Percentiles rank a stretch among this genome's conserved stretches.
Conservation (phyloP, 2,797 vertebrate species). For the Paratrypauchen microcephalus region DNA sequence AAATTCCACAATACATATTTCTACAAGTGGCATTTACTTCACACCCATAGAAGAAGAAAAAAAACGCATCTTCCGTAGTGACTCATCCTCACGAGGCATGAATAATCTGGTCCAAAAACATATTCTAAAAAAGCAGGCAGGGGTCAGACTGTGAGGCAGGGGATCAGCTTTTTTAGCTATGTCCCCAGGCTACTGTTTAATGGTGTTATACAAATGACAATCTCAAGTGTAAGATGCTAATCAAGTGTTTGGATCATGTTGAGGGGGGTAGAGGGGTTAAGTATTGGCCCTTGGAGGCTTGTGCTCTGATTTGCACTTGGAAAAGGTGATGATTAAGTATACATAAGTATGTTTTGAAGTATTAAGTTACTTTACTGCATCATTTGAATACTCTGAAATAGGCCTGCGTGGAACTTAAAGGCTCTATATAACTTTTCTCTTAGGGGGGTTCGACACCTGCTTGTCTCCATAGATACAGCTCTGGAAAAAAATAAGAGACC, state of each 20-base stretch:
- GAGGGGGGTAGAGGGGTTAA: background rate
- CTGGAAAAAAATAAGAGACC: too few species aligned
- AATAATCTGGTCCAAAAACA: conserved; percentile 6
- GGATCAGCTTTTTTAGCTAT: conserved; percentile 2
- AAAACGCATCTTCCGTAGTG: background rate
- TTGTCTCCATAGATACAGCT: background rate
- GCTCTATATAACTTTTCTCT: background rate
- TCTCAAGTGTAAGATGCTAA: conserved; percentile 12
- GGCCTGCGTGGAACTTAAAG: background rate
- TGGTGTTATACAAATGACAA: conserved; percentile 3
- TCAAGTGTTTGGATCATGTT: background rate
- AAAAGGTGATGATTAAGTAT: background rate
- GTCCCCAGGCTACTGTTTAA: background rate
- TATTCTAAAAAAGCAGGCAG: conserved; percentile 11
- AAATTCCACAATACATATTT: background rate
- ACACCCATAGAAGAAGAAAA: background rate
- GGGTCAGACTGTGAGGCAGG: conserved; percentile 16
- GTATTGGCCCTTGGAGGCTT: background rate
- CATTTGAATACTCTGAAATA: background rate
- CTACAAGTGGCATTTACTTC: background rate
- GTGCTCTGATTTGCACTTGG: background rate
- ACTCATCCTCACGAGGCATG: conserved; percentile 19
- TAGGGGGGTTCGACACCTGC: background rate
- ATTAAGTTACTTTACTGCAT: background rate
- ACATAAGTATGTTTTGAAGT: background rate